Conservation (phyloP, 2,113 vertebrate species). For the Seriola rivoliana region DNA sequence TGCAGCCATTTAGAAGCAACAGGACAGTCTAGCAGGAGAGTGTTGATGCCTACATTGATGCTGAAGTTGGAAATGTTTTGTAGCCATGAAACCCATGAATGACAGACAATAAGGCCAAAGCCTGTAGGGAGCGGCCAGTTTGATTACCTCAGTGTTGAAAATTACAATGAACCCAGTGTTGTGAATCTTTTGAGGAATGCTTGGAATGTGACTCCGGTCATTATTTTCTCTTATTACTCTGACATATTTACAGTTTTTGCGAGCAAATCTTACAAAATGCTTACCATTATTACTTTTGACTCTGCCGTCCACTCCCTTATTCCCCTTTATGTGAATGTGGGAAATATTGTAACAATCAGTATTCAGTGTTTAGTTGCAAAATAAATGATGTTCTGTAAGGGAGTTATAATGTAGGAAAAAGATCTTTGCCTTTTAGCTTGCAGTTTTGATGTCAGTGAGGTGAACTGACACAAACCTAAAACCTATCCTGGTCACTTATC, state of each 20-base stretch:
- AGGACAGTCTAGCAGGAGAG: not conserved
- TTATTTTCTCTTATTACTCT: not conserved
- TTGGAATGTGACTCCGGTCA: not conserved
- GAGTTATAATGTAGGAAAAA: not conserved
- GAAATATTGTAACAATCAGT: not conserved
- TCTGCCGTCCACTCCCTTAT: not conserved
- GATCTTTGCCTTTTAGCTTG: too few relatives aligned
- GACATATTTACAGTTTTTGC: not conserved
- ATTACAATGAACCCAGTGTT: not conserved
- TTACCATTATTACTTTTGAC: not conserved
- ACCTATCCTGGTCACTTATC: too few relatives aligned
- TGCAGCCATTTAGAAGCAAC: not conserved
- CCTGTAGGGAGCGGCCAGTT: not conserved
- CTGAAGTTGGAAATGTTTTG: slow-evolving; percentile 1
- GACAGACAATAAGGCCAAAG: not conserved
- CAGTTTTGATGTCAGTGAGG: too few relatives aligned
- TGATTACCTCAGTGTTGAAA: slow-evolving; percentile 15
- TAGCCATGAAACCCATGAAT: not conserved
- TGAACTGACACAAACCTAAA: too few relatives aligned
- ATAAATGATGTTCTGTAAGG: not conserved
- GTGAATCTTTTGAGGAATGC: slow-evolving; percentile 16
- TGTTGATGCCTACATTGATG: not conserved
- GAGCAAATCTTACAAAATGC: not conserved
- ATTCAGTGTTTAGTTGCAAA: not conserved
- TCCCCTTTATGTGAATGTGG: not conserved